These are phyloP conservation scores for Malurus melanocephalus DNA, from an alignment of 2,113 vertebrate species.

Conservation along the genomic window DNA sequence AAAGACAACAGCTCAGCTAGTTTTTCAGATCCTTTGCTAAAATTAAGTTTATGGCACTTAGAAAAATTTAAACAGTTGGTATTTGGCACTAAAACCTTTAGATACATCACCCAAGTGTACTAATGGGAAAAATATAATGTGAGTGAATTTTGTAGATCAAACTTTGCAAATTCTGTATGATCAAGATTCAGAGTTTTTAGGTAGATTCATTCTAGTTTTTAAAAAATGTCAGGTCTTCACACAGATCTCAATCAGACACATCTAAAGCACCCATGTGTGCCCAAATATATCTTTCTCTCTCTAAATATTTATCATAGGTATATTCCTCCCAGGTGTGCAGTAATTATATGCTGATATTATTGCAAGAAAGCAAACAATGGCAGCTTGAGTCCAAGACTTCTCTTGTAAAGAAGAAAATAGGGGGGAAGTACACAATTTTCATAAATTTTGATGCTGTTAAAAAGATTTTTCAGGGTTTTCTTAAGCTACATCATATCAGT, in stretches of 20 bases:
- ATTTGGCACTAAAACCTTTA: background rate
- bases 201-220: background rate
- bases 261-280: background rate
- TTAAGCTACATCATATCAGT: background rate
- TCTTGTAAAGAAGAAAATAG: background rate
- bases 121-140: background rate
- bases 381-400: background rate
- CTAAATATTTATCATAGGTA: background rate
- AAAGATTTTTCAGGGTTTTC: conserved; percentile 9
- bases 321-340: background rate
- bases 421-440: background rate
- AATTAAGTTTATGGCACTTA: background rate
- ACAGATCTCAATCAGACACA: background rate
- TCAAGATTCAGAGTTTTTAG: background rate
- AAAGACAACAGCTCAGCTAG: background rate
- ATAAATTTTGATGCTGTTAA: background rate
- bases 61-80: conserved; percentile 7
- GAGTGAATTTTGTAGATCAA: background rate
- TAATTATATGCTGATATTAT: background rate
- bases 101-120: background rate
- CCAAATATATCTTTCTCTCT: background rate
- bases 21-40: background rate
- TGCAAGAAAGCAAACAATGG: background rate
- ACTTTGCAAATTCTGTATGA: background rate
- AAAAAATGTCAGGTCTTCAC: background rate